phyloP scores from a whole-genome alignment of 2,888 invertebrate genomes.

The Resseliella maxima region DNA sequence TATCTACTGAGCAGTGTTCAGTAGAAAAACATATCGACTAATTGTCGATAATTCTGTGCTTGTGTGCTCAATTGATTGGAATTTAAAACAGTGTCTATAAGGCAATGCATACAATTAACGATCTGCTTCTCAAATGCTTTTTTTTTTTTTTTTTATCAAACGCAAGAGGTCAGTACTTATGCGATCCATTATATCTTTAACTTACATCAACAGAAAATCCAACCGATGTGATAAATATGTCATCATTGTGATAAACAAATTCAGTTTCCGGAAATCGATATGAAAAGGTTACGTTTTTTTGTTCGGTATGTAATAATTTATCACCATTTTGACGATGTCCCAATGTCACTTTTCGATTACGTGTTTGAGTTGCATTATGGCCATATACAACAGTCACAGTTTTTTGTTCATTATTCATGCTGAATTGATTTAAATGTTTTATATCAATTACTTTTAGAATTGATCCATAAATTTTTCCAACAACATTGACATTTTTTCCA shows the following conservation, averaged over 20 bases:
- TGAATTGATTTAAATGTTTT: too few relatives aligned
- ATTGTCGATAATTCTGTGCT: too few relatives aligned
- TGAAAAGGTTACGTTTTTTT: background rate
- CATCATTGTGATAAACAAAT: background rate
- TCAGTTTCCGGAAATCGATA: constrained; percentile 38
- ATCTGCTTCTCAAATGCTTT: too few relatives aligned
- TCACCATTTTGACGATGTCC: constrained; percentile 34
- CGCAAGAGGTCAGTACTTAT: background rate
- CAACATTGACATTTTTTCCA: background rate
- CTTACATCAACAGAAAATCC: constrained; percentile 34
- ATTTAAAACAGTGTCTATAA: constrained; percentile 1
- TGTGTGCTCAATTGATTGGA: too few relatives aligned
- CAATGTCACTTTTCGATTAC: background rate
- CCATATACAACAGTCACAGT: constrained; percentile 23
- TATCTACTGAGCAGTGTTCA: too few relatives aligned
- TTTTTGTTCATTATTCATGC: background rate
- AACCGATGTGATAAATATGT: background rate
- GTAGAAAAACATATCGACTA: too few relatives aligned
- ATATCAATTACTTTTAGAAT: background rate
- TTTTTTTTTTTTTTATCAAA: too few relatives aligned
- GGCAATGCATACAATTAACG: background rate
- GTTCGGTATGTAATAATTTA: background rate
- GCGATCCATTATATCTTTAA: too few relatives aligned
- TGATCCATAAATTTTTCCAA: background rate
- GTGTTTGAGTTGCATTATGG: background rate